These are phyloP conservation scores for Calephelis perditalis DNA, from an alignment of 2,888 invertebrate species.

Conservation along the genomic window DNA sequence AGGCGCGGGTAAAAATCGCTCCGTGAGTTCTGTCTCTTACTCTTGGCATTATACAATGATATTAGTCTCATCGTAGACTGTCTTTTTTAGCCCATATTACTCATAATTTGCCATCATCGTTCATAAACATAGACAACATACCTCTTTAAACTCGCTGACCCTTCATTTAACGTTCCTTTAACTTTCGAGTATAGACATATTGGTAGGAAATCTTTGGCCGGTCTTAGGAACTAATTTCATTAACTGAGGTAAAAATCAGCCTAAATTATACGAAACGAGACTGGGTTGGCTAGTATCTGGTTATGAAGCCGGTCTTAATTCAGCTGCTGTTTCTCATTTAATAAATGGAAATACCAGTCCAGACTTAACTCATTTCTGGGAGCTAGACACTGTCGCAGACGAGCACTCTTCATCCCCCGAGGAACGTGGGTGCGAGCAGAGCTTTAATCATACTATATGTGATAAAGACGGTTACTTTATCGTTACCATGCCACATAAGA, in stretches of 20 bases:
- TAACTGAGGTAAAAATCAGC: conserved; percentile 18
- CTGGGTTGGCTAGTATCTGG: conserved; percentile 25
- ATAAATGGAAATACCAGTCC: conserved; percentile 3
- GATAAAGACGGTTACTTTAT: conserved; percentile 22
- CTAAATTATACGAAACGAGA: conserved; percentile 22
- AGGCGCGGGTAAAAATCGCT: no score
- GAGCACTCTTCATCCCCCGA: background rate
- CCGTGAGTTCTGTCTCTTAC: no score
- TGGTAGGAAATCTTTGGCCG: conserved; percentile 25
- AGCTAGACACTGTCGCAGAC: conserved; percentile 18
- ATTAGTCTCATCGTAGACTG: background rate
- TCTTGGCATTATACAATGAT: background rate
- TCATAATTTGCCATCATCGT: conserved; percentile 15
- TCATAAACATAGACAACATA: conserved; percentile 3
- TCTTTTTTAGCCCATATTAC: conserved; percentile 24
- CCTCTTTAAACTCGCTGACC: conserved; percentile 22
- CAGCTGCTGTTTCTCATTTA: conserved; percentile 3
- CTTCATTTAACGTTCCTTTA: conserved; percentile 15
- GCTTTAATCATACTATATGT: conserved; percentile 19
- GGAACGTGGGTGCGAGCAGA: background rate
- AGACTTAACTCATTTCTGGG: conserved; percentile 22
- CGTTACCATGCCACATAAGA: conserved; percentile 24
- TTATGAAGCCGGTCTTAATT: background rate
- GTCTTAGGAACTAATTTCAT: conserved; percentile 17
- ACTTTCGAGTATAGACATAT: conserved; percentile 16